These are phyloP conservation scores for Eulacestoma nigropectus DNA, from an alignment of 2,113 vertebrate genomes.

Conservation along the genomic window DNA sequence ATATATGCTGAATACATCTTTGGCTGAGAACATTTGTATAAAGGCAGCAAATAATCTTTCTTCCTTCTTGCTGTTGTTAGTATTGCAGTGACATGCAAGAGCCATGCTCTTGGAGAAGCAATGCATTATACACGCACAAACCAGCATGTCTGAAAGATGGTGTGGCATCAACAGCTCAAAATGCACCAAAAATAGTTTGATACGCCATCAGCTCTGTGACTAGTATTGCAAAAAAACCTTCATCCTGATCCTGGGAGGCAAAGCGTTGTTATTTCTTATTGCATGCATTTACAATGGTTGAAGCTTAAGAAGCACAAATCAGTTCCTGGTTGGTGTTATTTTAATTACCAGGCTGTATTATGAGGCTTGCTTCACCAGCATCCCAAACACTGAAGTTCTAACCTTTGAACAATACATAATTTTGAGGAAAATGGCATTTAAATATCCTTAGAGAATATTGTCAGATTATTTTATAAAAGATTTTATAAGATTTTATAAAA, in stretches of 20 bases:
- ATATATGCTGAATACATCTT: background rate
- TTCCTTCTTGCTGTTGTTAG: background rate
- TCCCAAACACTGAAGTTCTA: background rate
- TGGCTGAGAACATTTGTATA: background rate
- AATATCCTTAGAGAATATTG: background rate
- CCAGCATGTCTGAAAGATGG: background rate
- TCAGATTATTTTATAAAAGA: too few species aligned
- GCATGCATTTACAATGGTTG: fast-evolving
- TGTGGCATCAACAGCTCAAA: background rate
- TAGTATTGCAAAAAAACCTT: background rate
- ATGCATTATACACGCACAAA: background rate
- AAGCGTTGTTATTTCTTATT: background rate
- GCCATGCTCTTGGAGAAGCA: background rate
- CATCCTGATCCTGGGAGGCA: background rate
- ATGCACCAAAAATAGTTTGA: background rate
- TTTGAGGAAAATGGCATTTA: background rate
- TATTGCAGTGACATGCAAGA: background rate
- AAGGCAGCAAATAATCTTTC: background rate
- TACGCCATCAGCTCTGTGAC: background rate
- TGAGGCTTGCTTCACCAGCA: background rate
- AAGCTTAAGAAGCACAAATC: background rate
- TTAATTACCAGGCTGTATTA: background rate
- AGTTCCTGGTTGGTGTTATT: background rate
- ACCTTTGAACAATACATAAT: background rate
- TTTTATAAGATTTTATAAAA: background rate